Base-by-base conservation (phyloP, 1,140 invertebrate species). In the Bombyx mori region DNA sequence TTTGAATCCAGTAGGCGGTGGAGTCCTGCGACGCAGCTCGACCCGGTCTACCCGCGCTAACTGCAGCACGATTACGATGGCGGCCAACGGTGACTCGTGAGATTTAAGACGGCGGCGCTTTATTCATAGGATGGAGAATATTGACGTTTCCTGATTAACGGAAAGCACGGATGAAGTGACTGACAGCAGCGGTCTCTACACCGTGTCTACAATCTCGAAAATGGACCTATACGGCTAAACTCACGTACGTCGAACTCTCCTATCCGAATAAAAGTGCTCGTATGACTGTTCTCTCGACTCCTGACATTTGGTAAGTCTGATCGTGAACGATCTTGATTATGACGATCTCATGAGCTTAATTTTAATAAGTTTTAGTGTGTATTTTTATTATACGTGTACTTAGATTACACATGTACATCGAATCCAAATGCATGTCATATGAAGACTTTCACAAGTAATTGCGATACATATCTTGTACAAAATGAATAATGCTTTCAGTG, bases 31-130 rank as follows among this genome's bases (percentile, higher is more conserved):
- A 12, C 58, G 88, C 6, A 89, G 88, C 52, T 89, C 88, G 10
- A 89, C 88, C 0, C 68, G 88, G 1, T 89, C 88, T 0, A 89
- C 88, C 6, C 81, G 88, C 18, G 86, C 88, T 18, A 88, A 87
- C 70, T 88, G 83, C 77, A 89, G 88, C 77, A 88, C 88, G 0
- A 83, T 88, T 6, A 88, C 88, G 0, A 75, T 83, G 66, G 82
- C 86, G 0, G 86, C 88, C 6, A 88, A 88, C 51, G 83, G 77
- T 12, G 86, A 88, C 18, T 88, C 86, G 77, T 89, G 88, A 89
- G 77, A 85, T 56, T 71, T 80, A 65, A 69, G 74, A 54, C 81
- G 80, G 55, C 77, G 79, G 10, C 75, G 79, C 22, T 81, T 80
- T 63, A 61, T 84, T 22, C 86, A 77, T 57, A 81, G 83, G 58